These are phyloP conservation scores for Catocala sponsa DNA, from an alignment of 2,888 invertebrate genomes.

Conservation along the genomic window DNA sequence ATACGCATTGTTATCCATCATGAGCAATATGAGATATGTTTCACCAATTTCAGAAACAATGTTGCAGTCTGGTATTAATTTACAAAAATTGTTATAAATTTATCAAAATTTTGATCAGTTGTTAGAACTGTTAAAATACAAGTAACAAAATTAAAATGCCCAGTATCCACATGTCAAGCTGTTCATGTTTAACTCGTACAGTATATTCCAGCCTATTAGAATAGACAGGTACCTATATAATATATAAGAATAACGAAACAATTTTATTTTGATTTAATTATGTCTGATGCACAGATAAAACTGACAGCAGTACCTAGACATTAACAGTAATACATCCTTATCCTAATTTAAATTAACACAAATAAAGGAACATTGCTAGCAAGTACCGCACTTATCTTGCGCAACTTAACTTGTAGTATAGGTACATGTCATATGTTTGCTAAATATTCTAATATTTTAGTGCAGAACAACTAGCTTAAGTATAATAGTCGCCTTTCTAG, in stretches of 20 bases:
- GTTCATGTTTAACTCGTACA: too few species aligned
- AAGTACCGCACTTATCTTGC: background rate
- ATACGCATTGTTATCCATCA: too few species aligned
- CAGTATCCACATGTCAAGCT: too few species aligned
- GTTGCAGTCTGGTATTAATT: too few species aligned
- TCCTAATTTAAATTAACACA: conserved; percentile 3
- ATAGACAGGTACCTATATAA: too few species aligned
- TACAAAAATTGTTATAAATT: too few species aligned
- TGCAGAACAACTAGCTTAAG: conserved; percentile 23
- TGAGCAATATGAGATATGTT: too few species aligned
- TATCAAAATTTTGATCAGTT: too few species aligned
- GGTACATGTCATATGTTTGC: conserved; percentile 13
- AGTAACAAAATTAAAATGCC: too few species aligned
- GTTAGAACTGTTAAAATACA: too few species aligned
- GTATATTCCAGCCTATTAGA: too few species aligned
- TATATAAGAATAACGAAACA: background rate
- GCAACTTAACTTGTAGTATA: conserved; percentile 8
- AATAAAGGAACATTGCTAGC: conserved; percentile 18
- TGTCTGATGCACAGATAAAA: background rate
- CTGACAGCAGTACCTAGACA: conserved; percentile 4
- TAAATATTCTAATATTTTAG: conserved; percentile 22
- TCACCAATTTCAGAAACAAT: too few species aligned
- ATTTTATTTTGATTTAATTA: background rate
- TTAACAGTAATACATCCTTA: conserved; percentile 9
- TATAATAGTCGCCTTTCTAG: conserved; percentile 2